A percentile compares a stretch with the other conserved stretches of the same genome.
phyloP scores from a whole-genome alignment of 2,888 invertebrate genomes.

The Dolichomitus sp. region DNA sequence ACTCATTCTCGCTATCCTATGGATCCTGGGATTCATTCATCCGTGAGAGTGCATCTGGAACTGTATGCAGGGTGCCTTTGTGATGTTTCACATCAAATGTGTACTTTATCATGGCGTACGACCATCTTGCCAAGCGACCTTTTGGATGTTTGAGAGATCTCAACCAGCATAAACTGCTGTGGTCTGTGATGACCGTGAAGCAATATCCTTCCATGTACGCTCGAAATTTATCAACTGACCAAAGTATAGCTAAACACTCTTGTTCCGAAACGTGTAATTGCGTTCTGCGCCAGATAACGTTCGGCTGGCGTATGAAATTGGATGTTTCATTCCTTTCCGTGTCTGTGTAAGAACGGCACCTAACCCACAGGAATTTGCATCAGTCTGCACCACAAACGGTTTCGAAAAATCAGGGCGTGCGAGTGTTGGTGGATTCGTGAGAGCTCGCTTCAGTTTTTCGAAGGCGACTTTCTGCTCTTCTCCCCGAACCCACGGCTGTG shows the following conservation, averaged over 20 bases:
- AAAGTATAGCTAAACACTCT: conserved; percentile 72
- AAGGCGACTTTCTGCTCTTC: neutral
- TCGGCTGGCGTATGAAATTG: conserved; percentile 64
- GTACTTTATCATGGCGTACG: conserved; percentile 49
- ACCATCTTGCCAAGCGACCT: conserved; percentile 60
- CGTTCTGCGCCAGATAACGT: conserved; percentile 49
- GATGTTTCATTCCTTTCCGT: conserved; percentile 43
- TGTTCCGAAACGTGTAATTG: conserved; percentile 66
- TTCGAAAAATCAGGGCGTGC: conserved; percentile 33
- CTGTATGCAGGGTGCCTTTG: too few species aligned
- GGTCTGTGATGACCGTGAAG: conserved; percentile 74
- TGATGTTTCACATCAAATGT: conserved; percentile 40
- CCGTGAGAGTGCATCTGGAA: conserved; percentile 61
- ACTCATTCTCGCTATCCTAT: too few species aligned
- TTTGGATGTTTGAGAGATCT: conserved; percentile 68
- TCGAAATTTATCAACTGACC: conserved; percentile 69
- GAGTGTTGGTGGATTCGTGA: neutral
- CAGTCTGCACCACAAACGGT: conserved; percentile 67
- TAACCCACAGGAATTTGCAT: conserved; percentile 65
- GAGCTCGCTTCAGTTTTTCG: neutral
- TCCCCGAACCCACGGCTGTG: conserved; percentile 17
- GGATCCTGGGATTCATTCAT: conserved; percentile 48
- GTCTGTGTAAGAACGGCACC: conserved; percentile 52
- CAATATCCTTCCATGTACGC: conserved; percentile 71
- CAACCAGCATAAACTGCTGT: conserved; percentile 70